Conservation (phyloP, 2,797 vertebrate species). For the Hydrolagus colliei region DNA sequence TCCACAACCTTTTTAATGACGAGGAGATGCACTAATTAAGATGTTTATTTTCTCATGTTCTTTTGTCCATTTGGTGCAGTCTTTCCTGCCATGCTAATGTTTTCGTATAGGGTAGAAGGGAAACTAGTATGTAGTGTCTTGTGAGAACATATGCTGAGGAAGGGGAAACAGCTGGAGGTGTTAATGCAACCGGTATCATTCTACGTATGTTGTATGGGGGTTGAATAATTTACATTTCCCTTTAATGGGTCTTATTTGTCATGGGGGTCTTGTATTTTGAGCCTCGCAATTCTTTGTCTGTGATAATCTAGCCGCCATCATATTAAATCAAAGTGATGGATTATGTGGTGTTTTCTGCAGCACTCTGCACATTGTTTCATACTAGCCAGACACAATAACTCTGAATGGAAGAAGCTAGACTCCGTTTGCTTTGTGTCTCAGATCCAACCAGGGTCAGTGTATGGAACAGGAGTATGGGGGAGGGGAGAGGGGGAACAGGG, state of each 20-base stretch:
- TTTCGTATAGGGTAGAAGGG: background rate
- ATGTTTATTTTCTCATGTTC: background rate
- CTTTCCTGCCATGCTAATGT: slow-evolving; percentile 13
- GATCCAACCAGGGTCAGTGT: slow-evolving; percentile 5
- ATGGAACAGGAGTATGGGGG: slow-evolving; percentile 14
- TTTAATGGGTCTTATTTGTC: slow-evolving; percentile 10
- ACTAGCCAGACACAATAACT: background rate
- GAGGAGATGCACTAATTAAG: background rate
- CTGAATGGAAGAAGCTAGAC: slow-evolving; percentile 12
- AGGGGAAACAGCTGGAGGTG: slow-evolving; percentile 18
- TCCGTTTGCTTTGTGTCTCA: background rate
- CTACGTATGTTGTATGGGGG: background rate
- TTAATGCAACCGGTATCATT: slow-evolving; percentile 17
- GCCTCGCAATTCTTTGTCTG: slow-evolving; percentile 5
- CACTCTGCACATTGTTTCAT: background rate
- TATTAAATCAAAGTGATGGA: slow-evolving; percentile 1
- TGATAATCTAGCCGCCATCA: background rate
- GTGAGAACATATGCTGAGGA: slow-evolving; percentile 30
- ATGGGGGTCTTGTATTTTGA: background rate
- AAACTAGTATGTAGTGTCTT: slow-evolving; percentile 1
- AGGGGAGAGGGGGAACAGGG: background rate
- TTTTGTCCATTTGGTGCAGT: background rate
- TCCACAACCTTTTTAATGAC: background rate
- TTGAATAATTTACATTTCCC: slow-evolving; percentile 1
- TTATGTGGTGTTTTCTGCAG: background rate